Evolutionary conservation across 2,113 vertebrate genomes (phyloP).

Genomic region (Cyanocitta stelleri): DNA sequence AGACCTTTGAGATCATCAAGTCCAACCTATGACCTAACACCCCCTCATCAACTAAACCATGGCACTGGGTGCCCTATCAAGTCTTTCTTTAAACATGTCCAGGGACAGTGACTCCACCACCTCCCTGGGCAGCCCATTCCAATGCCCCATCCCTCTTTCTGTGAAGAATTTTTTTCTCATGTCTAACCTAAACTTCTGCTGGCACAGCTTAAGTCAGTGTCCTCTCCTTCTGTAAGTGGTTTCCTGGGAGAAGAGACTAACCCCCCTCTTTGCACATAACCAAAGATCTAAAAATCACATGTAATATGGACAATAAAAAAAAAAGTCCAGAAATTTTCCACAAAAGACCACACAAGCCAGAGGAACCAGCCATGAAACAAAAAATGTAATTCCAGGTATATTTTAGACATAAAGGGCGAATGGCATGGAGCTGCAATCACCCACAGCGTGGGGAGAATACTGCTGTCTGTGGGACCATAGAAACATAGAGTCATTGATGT

Average conservation of each 20-base stretch:
- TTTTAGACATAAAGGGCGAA: rapidly evolving
- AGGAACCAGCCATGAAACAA: background rate
- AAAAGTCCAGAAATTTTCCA: background rate
- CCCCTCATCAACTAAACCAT: background rate
- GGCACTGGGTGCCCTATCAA: background rate
- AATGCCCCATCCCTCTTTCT: background rate
- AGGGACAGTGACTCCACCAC: background rate
- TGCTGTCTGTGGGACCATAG: rapidly evolving
- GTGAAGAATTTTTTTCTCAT: background rate
- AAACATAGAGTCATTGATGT: background rate
- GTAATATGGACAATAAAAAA: background rate
- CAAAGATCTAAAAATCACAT: background rate
- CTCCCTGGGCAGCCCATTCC: background rate
- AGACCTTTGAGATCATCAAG: background rate
- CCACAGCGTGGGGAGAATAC: rapidly evolving
- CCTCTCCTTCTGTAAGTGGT: background rate
- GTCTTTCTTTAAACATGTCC: background rate
- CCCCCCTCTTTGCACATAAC: background rate
- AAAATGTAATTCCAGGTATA: background rate
- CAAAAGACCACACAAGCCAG: background rate
- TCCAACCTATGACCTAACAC: background rate
- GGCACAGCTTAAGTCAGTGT: background rate
- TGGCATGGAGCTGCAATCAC: rapidly evolving
- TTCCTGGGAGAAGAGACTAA: background rate
- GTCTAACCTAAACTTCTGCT: background rate